Evolutionary conservation across 2,888 invertebrate genomes (phyloP).

Genomic region (Philopedon plagiatum): DNA sequence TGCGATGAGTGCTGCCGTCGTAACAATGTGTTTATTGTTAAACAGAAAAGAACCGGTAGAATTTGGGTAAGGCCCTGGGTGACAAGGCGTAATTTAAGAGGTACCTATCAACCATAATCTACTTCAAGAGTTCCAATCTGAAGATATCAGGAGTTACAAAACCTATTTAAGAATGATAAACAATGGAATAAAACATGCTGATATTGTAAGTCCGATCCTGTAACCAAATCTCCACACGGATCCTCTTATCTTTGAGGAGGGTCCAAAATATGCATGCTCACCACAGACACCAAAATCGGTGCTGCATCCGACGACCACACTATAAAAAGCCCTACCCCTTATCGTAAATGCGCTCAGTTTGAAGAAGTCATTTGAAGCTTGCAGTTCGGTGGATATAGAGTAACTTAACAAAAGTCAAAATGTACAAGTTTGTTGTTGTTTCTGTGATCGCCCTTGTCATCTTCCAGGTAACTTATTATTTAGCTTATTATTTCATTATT

Average conservation of each 20-base stretch:
- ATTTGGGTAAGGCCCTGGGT: too few species aligned
- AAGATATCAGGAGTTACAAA: too few species aligned
- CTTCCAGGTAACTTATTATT: conserved; percentile 55
- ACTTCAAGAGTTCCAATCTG: too few species aligned
- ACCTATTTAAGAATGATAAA: too few species aligned
- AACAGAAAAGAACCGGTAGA: too few species aligned
- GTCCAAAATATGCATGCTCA: not conserved
- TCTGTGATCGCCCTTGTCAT: conserved; percentile 55
- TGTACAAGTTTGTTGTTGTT: conserved; percentile 55
- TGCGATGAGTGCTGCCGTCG: too few species aligned
- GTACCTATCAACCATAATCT: too few species aligned
- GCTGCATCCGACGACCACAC: not conserved
- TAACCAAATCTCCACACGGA: conserved; percentile 11
- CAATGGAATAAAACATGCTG: too few species aligned
- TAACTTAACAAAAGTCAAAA: conserved; percentile 39
- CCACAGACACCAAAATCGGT: not conserved
- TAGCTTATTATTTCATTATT: not conserved
- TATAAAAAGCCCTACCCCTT: conserved; percentile 34
- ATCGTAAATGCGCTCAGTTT: conserved; percentile 11
- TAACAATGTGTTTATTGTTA: too few species aligned
- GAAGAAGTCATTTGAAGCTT: not conserved
- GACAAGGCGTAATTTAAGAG: too few species aligned
- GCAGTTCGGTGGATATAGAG: not conserved
- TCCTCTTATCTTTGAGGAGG: conserved; percentile 34
- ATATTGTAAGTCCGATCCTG: conserved; percentile 15